Evolutionary conservation across 1,140 invertebrate species (phyloP).

Genomic region (Cydia fagiglandana): DNA sequence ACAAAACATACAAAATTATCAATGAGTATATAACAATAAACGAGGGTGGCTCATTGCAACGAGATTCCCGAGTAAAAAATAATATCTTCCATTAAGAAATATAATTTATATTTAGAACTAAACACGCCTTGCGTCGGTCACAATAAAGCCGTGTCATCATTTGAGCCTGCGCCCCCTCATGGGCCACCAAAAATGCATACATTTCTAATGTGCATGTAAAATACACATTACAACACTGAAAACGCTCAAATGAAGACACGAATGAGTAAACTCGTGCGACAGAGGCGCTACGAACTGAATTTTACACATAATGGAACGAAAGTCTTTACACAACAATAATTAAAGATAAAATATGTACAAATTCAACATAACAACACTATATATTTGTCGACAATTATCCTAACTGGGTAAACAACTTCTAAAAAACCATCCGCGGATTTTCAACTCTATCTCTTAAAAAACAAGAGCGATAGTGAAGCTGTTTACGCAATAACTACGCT

Average conservation of each 20-base stretch:
- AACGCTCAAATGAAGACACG: conserved; percentile 6
- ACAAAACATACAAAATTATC: conserved; percentile 52
- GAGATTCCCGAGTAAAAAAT: conserved; percentile 47
- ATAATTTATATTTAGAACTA: conserved; percentile 35
- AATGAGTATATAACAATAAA: conserved; percentile 53
- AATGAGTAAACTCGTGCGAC: conserved; percentile 45
- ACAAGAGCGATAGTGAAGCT: not conserved
- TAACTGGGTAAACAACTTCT: not conserved
- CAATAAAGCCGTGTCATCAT: conserved; percentile 2
- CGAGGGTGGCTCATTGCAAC: conserved; percentile 33
- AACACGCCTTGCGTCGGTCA: conserved; percentile 17
- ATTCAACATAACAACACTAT: conserved; percentile 53
- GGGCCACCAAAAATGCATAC: conserved; percentile 13
- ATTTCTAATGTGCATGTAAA: conserved; percentile 33
- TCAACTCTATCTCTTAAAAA: not conserved
- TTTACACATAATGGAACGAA: conserved; percentile 57
- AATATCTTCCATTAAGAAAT: conserved; percentile 37
- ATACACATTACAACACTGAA: conserved; percentile 8
- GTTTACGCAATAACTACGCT: not conserved
- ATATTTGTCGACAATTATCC: conserved; percentile 36
- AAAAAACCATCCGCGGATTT: not conserved
- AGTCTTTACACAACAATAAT: conserved; percentile 68
- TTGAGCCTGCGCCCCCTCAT: not conserved
- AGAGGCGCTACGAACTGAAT: conserved; percentile 30
- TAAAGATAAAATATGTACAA: conserved; percentile 67